Evolutionary conservation across 1,140 invertebrate genomes (phyloP).

Genomic region (Ceratitis capitata): DNA sequence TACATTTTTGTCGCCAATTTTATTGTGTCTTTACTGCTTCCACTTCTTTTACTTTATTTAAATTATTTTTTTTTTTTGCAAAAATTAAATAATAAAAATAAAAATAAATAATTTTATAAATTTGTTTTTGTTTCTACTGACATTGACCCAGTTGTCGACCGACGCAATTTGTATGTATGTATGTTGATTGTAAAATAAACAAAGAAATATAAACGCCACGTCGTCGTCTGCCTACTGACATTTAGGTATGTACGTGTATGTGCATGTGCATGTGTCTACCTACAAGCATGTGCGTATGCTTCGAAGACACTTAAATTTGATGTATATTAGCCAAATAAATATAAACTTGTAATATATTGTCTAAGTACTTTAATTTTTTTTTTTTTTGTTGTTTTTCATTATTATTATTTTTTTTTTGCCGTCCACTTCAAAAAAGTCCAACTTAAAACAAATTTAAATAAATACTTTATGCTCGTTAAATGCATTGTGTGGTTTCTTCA

Average conservation of each 20-base stretch:
- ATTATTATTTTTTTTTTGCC: neutral
- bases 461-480: too few species aligned
- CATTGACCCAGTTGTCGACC: conserved; percentile 31
- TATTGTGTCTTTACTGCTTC: neutral
- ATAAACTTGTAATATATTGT: neutral
- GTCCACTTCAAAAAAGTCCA: neutral
- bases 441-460: too few species aligned
- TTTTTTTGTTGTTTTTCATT: neutral
- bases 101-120: conserved; percentile 15
- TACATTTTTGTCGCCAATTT: neutral
- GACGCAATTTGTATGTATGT: neutral
- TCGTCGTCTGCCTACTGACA: too few species aligned
- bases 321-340: neutral
- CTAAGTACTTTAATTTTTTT: neutral
- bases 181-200: too few species aligned
- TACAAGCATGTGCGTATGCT: neutral
- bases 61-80: too few species aligned
- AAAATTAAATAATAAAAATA: too few species aligned
- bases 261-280: neutral
- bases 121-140: neutral
- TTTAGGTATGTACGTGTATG: too few species aligned
- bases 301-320: neutral
- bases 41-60: too few species aligned
- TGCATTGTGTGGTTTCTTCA: neutral
- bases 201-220: too few species aligned